These are phyloP conservation scores for Sisyra nigra DNA, from an alignment of 2,888 invertebrate genomes.

Conservation along the genomic window DNA sequence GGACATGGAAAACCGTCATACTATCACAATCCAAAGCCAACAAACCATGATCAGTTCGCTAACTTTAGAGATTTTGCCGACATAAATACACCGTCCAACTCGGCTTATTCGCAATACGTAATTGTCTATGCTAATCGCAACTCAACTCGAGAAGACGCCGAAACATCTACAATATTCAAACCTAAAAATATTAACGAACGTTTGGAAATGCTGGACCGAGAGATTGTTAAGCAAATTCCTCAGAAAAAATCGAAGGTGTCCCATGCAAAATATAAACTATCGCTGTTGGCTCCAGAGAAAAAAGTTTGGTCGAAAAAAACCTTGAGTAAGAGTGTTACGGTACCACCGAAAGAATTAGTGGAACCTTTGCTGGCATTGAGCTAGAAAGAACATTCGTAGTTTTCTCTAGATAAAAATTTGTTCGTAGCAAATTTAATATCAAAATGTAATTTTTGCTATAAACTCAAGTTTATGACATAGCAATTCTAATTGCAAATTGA, in stretches of 20 bases:
- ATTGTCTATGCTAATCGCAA: constrained; percentile 75
- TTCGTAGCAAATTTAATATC: no score
- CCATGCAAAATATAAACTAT: constrained; percentile 48
- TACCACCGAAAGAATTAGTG: constrained; percentile 36
- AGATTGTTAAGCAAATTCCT: constrained; percentile 19
- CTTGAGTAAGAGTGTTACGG: constrained; percentile 28
- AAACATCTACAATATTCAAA: constrained; percentile 29
- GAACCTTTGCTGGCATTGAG: constrained; percentile 52
- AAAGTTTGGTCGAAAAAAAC: constrained; percentile 33
- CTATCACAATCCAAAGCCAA: constrained; percentile 55
- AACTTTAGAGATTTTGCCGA: constrained; percentile 85
- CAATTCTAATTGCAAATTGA: no score
- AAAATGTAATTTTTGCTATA: no score
- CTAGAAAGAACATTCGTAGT: constrained; percentile 30
- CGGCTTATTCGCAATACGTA: constrained; percentile 68
- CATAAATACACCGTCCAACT: constrained; percentile 67
- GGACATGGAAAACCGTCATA: constrained; percentile 54
- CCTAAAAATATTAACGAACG: constrained; percentile 79
- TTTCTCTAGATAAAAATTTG: no score
- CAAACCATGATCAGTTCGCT: constrained; percentile 70
- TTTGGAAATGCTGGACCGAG: constrained; percentile 52
- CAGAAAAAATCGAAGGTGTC: constrained; percentile 33
- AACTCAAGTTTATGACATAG: no score
- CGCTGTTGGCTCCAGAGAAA: constrained; percentile 33
- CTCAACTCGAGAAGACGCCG: constrained; percentile 40